A percentile compares a stretch with the other conserved stretches of the same genome.
These are phyloP conservation scores for Chloroceryle aenea DNA, from an alignment of 2,113 vertebrate genomes.

Conservation along the genomic window DNA sequence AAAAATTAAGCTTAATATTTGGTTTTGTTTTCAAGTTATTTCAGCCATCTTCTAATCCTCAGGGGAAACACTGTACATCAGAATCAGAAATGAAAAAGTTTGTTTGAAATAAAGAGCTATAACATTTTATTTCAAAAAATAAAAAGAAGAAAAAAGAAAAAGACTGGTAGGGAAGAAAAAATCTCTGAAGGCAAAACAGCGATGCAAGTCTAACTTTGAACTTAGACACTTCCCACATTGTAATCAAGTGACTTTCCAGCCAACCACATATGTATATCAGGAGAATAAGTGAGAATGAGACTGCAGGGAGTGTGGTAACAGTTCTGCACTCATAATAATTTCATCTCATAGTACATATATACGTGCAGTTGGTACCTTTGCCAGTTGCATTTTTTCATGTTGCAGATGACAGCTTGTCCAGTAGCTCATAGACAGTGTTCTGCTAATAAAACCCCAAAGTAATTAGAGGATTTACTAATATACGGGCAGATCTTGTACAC, in stretches of 20 bases:
- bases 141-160: neutral
- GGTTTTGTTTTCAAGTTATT: constrained; percentile 35
- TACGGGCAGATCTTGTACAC: neutral
- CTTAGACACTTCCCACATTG: constrained; percentile 20
- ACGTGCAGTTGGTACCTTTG: neutral
- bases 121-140: neutral
- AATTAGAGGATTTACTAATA: neutral
- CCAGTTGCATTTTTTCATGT: neutral
- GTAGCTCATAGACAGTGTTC: neutral
- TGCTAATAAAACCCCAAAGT: neutral
- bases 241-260: constrained; percentile 48
- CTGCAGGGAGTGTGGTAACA: constrained; percentile 39
- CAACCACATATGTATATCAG: constrained; percentile 1
- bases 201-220: constrained; percentile 38
- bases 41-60: constrained; percentile 16
- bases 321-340: constrained; percentile 20
- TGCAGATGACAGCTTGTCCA: neutral
- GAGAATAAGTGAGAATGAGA: constrained; percentile 68
- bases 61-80: neutral
- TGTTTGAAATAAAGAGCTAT: constrained; percentile 33
- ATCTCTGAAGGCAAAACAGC: neutral
- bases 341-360: neutral
- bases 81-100: constrained; percentile 30
- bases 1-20: constrained; percentile 39
- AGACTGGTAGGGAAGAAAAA: neutral